A percentile compares a stretch with the other conserved stretches of the same genome.
phyloP scores from a whole-genome alignment of 1,140 invertebrate genomes.

The Dreissena rostriformis region DNA sequence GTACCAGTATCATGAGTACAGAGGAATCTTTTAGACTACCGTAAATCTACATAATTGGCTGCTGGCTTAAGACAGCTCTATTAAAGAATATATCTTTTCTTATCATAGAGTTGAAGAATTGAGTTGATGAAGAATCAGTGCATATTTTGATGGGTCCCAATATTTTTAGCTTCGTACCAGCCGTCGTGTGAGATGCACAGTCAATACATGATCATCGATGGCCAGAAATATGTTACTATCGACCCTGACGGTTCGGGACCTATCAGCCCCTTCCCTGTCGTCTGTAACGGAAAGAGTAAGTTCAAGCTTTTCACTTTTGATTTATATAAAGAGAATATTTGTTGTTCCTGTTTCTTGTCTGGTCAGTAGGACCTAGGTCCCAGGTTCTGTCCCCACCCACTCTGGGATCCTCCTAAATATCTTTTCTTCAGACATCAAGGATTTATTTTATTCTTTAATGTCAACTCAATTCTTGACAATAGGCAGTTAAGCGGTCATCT shows the following conservation, averaged over 20 bases:
- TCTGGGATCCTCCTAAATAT: background rate
- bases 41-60: too few species aligned
- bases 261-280: conserved; percentile 93
- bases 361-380: background rate
- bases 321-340: too few species aligned
- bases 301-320: background rate
- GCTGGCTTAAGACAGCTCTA: too few species aligned
- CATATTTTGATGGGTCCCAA: background rate
- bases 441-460: too few species aligned
- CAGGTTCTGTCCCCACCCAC: background rate
- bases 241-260: conserved; percentile 98
- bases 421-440: background rate
- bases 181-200: conserved; percentile 92
- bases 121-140: too few species aligned
- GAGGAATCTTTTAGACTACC: too few species aligned
- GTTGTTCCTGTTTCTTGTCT: too few species aligned
- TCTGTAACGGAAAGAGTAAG: conserved; percentile 86
- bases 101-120: too few species aligned
- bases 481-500: too few species aligned
- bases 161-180: conserved; percentile 82
- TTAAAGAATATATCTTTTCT: too few species aligned
- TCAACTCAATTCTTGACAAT: too few species aligned
- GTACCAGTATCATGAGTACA: too few species aligned
- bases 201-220: conserved; percentile 72
- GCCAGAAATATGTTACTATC: conserved; percentile 85